phyloP scores from a whole-genome alignment of 1,140 invertebrate species.

The Babylonia areolata region DNA sequence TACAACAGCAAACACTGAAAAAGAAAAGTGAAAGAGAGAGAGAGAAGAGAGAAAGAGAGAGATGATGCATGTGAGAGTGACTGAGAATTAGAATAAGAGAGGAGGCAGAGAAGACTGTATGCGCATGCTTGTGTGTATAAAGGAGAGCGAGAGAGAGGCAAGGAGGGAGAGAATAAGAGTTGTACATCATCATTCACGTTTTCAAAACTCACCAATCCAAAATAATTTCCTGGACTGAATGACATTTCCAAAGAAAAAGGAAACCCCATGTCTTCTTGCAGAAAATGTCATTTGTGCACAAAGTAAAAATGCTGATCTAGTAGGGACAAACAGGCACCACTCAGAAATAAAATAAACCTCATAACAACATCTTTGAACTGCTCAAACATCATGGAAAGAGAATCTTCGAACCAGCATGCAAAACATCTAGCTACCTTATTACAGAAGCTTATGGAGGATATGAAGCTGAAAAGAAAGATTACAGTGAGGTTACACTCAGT shows the following conservation, averaged over 20 bases:
- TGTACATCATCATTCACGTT: neutral
- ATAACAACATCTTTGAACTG: neutral
- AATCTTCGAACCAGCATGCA: neutral
- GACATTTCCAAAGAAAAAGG: neutral
- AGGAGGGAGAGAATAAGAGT: neutral
- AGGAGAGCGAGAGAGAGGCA: too few species aligned
- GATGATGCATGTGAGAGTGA: neutral
- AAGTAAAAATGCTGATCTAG: too few species aligned
- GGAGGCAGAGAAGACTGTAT: too few species aligned
- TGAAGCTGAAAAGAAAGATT: neutral
- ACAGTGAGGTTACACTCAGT: neutral
- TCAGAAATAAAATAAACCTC: neutral
- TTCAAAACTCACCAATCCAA: too few species aligned
- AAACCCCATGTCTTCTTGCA: neutral
- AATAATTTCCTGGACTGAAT: too few species aligned
- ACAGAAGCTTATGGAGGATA: neutral
- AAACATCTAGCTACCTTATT: neutral
- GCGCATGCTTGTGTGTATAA: too few species aligned
- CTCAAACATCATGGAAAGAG: neutral
- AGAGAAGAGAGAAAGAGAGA: neutral
- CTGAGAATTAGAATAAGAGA: too few species aligned
- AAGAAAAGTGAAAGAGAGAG: neutral
- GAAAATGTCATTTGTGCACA: neutral
- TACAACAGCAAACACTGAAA: neutral
- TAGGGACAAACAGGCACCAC: neutral